These are phyloP conservation scores for Melanostigma gelatinosum DNA, from an alignment of 2,113 vertebrate species.

Conservation along the genomic window DNA sequence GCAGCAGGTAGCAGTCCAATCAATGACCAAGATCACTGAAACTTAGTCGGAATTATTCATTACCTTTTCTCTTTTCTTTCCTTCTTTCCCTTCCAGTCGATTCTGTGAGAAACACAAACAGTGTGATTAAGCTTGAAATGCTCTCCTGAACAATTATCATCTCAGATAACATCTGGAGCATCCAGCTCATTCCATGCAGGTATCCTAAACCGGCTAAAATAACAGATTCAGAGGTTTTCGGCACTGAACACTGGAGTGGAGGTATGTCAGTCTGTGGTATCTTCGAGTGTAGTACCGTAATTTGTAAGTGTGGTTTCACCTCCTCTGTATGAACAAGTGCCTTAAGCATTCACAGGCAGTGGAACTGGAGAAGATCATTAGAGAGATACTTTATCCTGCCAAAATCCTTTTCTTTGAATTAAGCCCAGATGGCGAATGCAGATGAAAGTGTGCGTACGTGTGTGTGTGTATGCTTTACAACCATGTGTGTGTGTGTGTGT, in stretches of 20 bases:
- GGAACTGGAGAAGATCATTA: slow-evolving; percentile 85
- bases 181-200: slow-evolving; percentile 45
- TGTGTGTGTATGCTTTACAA: slow-evolving; percentile 34
- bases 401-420: slow-evolving; percentile 84
- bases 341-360: slow-evolving; percentile 83
- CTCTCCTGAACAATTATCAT: slow-evolving; percentile 58
- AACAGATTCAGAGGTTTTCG: slow-evolving; percentile 63
- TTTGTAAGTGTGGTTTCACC: slow-evolving; percentile 84
- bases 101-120: slow-evolving; percentile 75
- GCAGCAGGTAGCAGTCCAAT: slow-evolving; percentile 17
- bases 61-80: slow-evolving; percentile 83
- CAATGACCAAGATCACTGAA: slow-evolving; percentile 13
- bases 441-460: slow-evolving; percentile 79
- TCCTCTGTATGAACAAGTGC: slow-evolving; percentile 84
- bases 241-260: slow-evolving; percentile 61
- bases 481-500: slow-evolving; percentile 25
- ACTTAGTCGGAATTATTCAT: slow-evolving; percentile 15
- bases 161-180: slow-evolving; percentile 56
- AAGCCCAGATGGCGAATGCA: slow-evolving; percentile 83
- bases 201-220: slow-evolving; percentile 55
- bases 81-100: slow-evolving; percentile 74
- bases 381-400: slow-evolving; percentile 85
- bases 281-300: slow-evolving; percentile 81
- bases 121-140: slow-evolving; percentile 56
- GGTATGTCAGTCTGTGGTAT: slow-evolving; percentile 81